phyloP scores from a whole-genome alignment of 1,140 invertebrate genomes.

The Sarcophaga bullata region DNA sequence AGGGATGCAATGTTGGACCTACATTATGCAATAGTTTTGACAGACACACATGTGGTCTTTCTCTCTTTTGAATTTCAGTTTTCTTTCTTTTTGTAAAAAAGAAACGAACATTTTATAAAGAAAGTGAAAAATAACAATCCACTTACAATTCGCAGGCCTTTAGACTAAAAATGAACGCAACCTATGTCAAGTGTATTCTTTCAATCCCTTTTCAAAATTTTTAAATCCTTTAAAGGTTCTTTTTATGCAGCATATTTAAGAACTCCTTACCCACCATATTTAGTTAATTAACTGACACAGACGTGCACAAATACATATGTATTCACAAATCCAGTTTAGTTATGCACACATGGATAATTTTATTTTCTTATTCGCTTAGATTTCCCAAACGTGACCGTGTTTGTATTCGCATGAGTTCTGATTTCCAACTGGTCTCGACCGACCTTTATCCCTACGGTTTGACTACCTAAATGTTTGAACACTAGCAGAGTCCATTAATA shows the following conservation, averaged over 20 bases:
- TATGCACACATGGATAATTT: too few species aligned
- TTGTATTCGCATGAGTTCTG: too few species aligned
- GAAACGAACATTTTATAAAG: conserved; percentile 10
- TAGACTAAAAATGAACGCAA: background rate
- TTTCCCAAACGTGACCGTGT: too few species aligned
- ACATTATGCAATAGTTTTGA: conserved; percentile 40
- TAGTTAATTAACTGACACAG: background rate
- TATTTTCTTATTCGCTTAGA: too few species aligned
- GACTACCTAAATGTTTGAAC: conserved; percentile 7
- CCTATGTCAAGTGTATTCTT: conserved; percentile 31
- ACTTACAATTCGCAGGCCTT: conserved; percentile 7
- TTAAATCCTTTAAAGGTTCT: background rate
- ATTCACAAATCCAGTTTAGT: too few species aligned
- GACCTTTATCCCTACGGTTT: background rate
- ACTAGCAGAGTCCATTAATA: background rate
- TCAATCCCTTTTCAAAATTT: conserved; percentile 28
- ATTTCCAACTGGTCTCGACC: conserved; percentile 21
- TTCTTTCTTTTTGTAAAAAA: background rate
- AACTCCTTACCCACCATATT: background rate
- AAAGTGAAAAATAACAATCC: conserved; percentile 32
- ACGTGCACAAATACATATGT: background rate
- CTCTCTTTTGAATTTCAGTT: background rate
- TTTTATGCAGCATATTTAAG: conserved; percentile 7
- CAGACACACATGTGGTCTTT: conserved; percentile 15
- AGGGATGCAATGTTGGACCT: conserved; percentile 23